phyloP scores from a whole-genome alignment of 2,888 invertebrate genomes.

The Ornithoptera alexandrae region DNA sequence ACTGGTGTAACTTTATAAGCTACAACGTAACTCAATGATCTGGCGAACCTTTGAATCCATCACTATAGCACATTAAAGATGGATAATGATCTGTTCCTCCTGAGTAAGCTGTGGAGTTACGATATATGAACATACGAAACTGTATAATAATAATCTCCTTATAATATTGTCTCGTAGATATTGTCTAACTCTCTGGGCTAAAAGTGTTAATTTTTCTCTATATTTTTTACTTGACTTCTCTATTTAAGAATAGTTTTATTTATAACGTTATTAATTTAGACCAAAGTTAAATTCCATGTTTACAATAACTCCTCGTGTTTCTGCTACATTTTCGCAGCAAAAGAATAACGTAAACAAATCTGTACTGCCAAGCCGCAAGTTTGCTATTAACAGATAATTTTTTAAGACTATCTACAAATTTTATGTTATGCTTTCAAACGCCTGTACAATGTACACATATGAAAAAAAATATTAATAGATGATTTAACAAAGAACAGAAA shows the following conservation, averaged over 20 bases:
- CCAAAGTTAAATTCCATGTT: slow-evolving; percentile 17
- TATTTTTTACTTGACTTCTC: neutral
- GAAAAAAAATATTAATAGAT: slow-evolving; percentile 10
- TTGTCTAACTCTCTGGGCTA: no score
- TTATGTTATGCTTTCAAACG: slow-evolving; percentile 18
- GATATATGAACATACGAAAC: no score
- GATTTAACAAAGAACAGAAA: neutral
- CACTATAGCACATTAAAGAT: no score
- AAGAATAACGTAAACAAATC: slow-evolving; percentile 28
- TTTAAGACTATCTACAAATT: slow-evolving; percentile 18
- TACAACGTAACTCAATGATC: no score
- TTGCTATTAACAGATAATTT: slow-evolving; percentile 19
- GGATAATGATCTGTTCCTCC: no score
- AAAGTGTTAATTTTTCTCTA: no score
- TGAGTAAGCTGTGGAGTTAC: no score
- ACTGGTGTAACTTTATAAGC: no score
- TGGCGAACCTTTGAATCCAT: no score
- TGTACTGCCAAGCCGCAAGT: slow-evolving; percentile 23
- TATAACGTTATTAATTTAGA: neutral
- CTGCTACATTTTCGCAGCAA: slow-evolving; percentile 25
- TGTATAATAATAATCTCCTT: no score
- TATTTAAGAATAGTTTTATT: neutral
- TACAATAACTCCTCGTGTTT: slow-evolving; percentile 20
- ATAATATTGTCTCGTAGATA: no score
- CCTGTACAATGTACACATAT: slow-evolving; percentile 10